Percentiles rank a stretch among this genome's conserved stretches.
Evolutionary conservation across 2,888 invertebrate species (phyloP).

Genomic region (Anorthoa munda): DNA sequence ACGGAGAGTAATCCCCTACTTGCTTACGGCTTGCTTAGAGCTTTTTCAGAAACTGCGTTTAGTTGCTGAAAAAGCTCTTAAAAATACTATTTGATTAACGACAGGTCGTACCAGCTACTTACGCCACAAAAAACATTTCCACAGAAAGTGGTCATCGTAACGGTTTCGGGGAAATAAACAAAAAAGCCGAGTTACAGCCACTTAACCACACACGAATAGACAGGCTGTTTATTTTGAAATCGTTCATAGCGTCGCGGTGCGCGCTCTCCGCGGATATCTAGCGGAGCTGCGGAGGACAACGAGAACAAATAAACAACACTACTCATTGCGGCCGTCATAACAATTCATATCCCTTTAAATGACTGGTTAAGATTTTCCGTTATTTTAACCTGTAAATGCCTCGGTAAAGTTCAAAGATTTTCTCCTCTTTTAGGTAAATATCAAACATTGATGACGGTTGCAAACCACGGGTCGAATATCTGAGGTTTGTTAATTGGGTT

Average conservation of each 20-base stretch:
- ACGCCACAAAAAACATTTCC: constrained; percentile 59
- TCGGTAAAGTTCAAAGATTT: neutral
- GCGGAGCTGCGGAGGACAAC: constrained; percentile 53
- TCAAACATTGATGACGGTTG: neutral
- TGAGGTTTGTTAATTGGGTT: neutral
- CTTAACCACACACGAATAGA: constrained; percentile 79
- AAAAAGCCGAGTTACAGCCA: constrained; percentile 76
- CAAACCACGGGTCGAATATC: neutral
- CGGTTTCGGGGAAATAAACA: constrained; percentile 76
- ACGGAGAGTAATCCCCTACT: no score
- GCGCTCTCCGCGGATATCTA: constrained; percentile 47
- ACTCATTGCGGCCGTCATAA: constrained; percentile 38
- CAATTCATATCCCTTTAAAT: constrained; percentile 8
- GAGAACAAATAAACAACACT: constrained; percentile 62
- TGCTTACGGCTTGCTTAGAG: no score
- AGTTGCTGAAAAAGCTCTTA: constrained; percentile 7
- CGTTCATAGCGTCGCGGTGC: constrained; percentile 69
- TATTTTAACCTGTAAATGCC: neutral
- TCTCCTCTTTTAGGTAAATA: neutral
- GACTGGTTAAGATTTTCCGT: neutral
- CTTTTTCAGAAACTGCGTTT: no score
- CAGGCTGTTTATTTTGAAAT: constrained; percentile 82
- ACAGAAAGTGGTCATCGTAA: constrained; percentile 71
- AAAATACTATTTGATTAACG: constrained; percentile 26
- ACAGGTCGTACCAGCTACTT: constrained; percentile 37